Conservation (phyloP, 2,797 vertebrate genomes). For the Garrulus glandarius region DNA sequence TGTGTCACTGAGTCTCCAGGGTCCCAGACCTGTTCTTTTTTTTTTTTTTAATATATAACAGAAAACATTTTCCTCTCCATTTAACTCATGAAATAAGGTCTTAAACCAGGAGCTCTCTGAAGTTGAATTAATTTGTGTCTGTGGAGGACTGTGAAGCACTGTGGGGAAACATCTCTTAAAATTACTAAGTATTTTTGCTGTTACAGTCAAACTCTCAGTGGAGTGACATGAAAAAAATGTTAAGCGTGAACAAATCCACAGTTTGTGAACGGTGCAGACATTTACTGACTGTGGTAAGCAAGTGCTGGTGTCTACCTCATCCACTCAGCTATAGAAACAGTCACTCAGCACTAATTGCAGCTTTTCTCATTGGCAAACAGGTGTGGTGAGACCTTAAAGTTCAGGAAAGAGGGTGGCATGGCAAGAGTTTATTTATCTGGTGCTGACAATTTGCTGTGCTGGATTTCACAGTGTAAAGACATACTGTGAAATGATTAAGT, state of each 20-base stretch:
- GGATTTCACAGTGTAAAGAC: neutral
- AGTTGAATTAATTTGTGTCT: constrained; percentile 32
- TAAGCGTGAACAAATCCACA: constrained; percentile 13
- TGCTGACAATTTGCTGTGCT: neutral
- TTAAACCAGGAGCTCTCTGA: neutral
- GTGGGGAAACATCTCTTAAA: neutral
- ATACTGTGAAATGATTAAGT: neutral
- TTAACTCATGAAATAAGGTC: neutral
- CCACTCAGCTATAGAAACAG: neutral
- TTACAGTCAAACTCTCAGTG: neutral
- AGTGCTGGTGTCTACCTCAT: neutral
- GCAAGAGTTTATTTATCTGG: neutral
- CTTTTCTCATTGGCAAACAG: neutral
- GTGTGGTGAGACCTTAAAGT: neutral
- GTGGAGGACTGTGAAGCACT: neutral
- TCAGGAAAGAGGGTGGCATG: neutral
- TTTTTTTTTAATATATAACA: neutral
- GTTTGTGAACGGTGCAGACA: neutral
- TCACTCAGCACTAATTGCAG: constrained; percentile 4
- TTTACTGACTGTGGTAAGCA: neutral
- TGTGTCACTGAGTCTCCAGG: neutral
- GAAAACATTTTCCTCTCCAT: neutral
- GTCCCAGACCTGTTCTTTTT: neutral
- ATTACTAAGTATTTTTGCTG: constrained; percentile 2
- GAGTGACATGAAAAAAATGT: neutral